phyloP scores from a whole-genome alignment of 2,113 vertebrate species.

The Lepus europaeus region DNA sequence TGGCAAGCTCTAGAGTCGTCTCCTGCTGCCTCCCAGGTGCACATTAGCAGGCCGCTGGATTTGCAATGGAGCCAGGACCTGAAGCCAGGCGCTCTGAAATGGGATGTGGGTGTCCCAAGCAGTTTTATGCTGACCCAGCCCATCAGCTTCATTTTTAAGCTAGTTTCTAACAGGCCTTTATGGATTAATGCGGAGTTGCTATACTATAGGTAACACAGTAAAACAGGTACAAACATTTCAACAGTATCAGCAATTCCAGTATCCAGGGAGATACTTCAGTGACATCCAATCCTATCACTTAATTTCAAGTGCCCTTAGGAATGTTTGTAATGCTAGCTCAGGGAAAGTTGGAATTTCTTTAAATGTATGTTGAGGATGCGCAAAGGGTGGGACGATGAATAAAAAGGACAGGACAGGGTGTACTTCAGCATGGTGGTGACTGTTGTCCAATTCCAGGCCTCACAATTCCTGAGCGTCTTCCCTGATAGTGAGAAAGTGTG shows the following conservation, averaged over 20 bases:
- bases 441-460: background rate
- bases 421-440: background rate
- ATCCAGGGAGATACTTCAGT: background rate
- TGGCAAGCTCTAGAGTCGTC: too few species aligned
- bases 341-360: background rate
- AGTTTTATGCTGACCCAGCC: too few species aligned
- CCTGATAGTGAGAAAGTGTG: background rate
- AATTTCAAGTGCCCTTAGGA: background rate
- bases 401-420: background rate
- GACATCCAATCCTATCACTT: background rate
- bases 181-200: background rate
- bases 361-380: background rate
- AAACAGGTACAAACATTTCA: background rate
- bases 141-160: conserved; percentile 17
- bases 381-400: background rate
- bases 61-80: too few species aligned
- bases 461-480: background rate
- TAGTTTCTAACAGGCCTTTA: background rate
- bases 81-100: too few species aligned
- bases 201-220: background rate
- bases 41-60: too few species aligned
- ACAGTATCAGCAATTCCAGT: background rate
- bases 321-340: background rate
- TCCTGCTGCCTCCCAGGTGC: too few species aligned
- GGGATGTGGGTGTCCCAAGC: too few species aligned